Evolutionary conservation across 2,113 vertebrate genomes (phyloP), one percentile per base, ranked within the genome.

Genomic region (Phaethon lepturus): DNA sequence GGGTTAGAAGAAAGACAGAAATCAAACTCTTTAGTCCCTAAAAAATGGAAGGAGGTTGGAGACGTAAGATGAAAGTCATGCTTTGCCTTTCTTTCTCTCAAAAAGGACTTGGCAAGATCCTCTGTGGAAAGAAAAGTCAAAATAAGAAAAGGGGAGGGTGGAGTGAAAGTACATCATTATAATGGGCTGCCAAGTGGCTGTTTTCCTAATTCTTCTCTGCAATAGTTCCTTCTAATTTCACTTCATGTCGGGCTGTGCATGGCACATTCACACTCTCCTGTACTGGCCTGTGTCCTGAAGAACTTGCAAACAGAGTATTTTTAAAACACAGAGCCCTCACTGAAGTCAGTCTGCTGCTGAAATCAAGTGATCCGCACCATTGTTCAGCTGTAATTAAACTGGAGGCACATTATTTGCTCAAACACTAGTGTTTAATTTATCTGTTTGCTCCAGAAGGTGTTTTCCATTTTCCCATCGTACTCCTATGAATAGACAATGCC

Each of bases 371-470:
- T 89, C 58, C 1, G 3, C 91, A 78, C 86, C 91, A 78, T 31
- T 95, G 94, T 96, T 85, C 93, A 59, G 73, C 89, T 91, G 93
- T 89, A 95, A 97, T 95, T 96, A 95, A 95, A 95, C 94, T 81
- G 76, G 23, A 95, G 84, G 60, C 73, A 82, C 80, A 58, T 87
- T 87, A 95, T 95, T 97, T 95, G 89, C 93, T 93, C 93, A 89
- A 42, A 93, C 83, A 80, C 86, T 52, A 45, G 80, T 87, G 83
- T 68, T 95, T 81, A 64, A 93, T 96, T 94, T 96, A 95, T 97
- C 95, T 95, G 83, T 94, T 97, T 95, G 97, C 93, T 93, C 93
- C 96, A 97, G 95, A 75, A 96, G 77, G 83, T 91, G 80, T 56
- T 93, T 94, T 94, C 88, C 86, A 94, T 87, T 95, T 87, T 44